Base-by-base conservation (phyloP, 2,113 vertebrate genomes). In the Ptilonorhynchus violaceus region DNA sequence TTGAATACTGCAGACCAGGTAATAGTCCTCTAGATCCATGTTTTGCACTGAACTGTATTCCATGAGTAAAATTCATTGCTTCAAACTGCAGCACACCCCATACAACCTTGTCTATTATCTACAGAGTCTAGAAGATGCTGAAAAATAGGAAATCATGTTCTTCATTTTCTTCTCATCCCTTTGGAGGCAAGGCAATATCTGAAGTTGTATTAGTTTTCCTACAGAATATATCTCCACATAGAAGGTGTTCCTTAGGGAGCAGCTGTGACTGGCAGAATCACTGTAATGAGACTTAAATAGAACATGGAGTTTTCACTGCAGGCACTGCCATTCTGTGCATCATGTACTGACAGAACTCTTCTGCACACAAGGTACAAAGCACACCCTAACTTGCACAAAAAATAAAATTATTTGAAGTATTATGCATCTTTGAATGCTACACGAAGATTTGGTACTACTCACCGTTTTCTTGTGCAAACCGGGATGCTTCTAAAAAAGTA, bases 391-490 rank as follows among this genome's bases (percentile, higher is more conserved):
- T 63, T 10, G 68, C 67, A 85, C 8, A 58, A 39, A 73, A 72
- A 64, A 33, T 13, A 6, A 22, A 30, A 44, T 49, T 4, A 49
- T 31, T 76, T 74, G 25, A 89, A 76, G 19, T 11, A 77, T 25
- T 81, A 81, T 31, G 7, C 9, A 42, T 21, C 47, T 85, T 50
- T 72, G 56, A 94, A 63, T 11, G 31, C 35, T 30, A 49, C 35
- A 20, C 2, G 55, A 74, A 67, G 56, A 58, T 46, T 78, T 7
- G 42, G 53, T 47, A 69, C 21, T 39, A 97, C 98, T 97, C 92
- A 98, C 98, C 98, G n/a, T 98, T 98, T 94, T 98, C 98, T 84
- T 98, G 98, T 37, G 98, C 98, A 72, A 98, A 98, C 28, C 98
- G 96, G 73, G 98, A 98, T 47, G 98, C 98, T 97, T 98, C 98